Base-by-base conservation (phyloP, 1,140 invertebrate genomes). In the Ptiloglossa arizonensis region DNA sequence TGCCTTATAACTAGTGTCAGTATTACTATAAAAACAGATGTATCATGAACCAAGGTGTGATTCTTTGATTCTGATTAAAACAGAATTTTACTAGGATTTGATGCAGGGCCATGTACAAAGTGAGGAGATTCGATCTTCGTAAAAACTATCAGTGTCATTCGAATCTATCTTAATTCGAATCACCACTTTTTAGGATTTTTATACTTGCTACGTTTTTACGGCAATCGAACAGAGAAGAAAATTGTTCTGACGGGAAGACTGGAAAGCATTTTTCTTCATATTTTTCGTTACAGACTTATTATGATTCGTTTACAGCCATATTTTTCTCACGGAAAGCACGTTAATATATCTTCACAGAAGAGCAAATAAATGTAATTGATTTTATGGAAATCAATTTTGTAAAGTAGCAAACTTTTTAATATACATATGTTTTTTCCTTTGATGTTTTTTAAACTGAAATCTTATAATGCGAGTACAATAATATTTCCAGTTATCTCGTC, bases 21-120 rank as follows among this genome's bases (percentile, higher is more conserved):
- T 63, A 67, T 29, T 64, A 54, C 11, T 56, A 44, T 1, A 29
- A 66, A 8, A 27, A 59, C 41, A 44, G 35, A 67, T 22, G 35
- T 50, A 48, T 63, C 22, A 24, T 19, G 27, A 19, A 70, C 17
- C 24, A 27, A 46, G 41, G n/a, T 62, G 17, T 78, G 50, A 83
- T 38, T 75, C 56, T 38, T 29, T 27, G 4, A 60, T 52, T 8
- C 35, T 46, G 5, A 44, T 22, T 17, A 11, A 57, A 15, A 48
- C 52, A 52, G 24, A 41, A 48, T 19, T 24, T 24, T 77, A 67
- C 17, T 59, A 81, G 19, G 19, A 78, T 13, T 82, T 56, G 29
- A 72, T 68, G 46, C 32, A 66, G 63, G 79, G 68, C 50, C 80
- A 82, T 82, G 68, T 82, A 73, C n/a, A 79, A 64, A 82, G 50